Evolutionary conservation across 2,113 vertebrate species (phyloP), one percentile per base, ranked within the genome.

Genomic region (Lota lota): DNA sequence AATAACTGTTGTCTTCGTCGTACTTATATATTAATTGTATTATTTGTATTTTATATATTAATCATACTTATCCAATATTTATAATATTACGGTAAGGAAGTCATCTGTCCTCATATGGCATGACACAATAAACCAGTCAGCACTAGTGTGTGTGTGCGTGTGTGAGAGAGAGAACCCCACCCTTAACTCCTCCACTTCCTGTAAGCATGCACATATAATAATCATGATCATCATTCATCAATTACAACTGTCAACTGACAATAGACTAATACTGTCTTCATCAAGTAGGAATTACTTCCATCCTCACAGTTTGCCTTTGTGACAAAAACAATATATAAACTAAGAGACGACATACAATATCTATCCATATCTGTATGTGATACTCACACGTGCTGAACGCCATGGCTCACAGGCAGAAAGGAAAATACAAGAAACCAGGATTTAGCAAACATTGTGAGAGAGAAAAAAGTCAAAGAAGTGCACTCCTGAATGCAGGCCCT

Each of bases 321-420:
- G 40, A 47, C 40, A 14, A 8, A 14, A 47, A 47, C 8, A 47
- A 10, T 47, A 14, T 14, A 47, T 47, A 47, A 33, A 33, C 28
- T 47, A 12, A 47, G 12, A 47, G 12, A 10, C 40, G 8, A 14
- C 12, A 14, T 47, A 47, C 1, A 47, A 53, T 14, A 68, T 12
- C 16, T 67, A 22, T 21, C 5, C 50, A 47, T 47, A 47, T 47
- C 40, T 11, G 40, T 47, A 47, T 56, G 14, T 8, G 21, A 92
- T 92, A 93, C 91, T 93, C 83, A 92, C 90, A 83, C 77, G 83
- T 80, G 78, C 78, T 75, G 72, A 80, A 77, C 40, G 16, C 62
- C 72, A 82, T 75, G 74, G 40, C 83, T 75, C 83, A 60, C 76
- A 69, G 73, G 69, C 65, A 75, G 62, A 67, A 18, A 8, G 17